Conservation (phyloP, 2,888 invertebrate species). For the Thera britannica region DNA sequence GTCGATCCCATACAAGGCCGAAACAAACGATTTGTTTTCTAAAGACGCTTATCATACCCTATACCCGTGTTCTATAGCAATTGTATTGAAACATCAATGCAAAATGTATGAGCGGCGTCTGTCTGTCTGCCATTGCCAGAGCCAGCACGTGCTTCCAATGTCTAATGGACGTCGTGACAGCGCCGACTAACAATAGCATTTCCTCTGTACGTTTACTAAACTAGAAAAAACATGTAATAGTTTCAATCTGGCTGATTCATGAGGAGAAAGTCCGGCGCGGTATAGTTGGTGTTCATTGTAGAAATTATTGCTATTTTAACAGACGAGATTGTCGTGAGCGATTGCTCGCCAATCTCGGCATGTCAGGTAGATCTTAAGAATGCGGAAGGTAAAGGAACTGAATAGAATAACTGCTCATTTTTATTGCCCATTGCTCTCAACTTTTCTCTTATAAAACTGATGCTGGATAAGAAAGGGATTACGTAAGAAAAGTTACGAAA, state of each 20-base stretch:
- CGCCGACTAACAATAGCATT: slow-evolving; percentile 22
- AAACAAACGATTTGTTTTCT: slow-evolving; percentile 35
- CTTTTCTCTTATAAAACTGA: neutral
- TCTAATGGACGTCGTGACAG: slow-evolving; percentile 31
- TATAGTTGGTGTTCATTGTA: slow-evolving; percentile 23
- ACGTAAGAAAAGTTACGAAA: neutral
- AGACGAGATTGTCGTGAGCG: slow-evolving; percentile 21
- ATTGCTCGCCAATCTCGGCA: slow-evolving; percentile 8
- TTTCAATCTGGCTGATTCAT: slow-evolving; percentile 28
- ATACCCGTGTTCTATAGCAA: slow-evolving; percentile 27
- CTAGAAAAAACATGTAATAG: slow-evolving; percentile 26
- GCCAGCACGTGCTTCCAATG: slow-evolving; percentile 44
- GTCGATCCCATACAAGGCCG: slow-evolving; percentile 27
- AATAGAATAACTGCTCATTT: neutral
- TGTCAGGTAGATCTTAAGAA: slow-evolving; percentile 16
- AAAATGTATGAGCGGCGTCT: slow-evolving; percentile 43
- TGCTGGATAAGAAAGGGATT: neutral
- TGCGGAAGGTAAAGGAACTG: slow-evolving; percentile 8
- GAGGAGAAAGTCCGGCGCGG: slow-evolving; percentile 38
- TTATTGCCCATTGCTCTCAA: neutral
- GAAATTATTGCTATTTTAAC: slow-evolving; percentile 26
- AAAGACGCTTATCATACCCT: slow-evolving; percentile 34
- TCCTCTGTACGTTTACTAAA: slow-evolving; percentile 15
- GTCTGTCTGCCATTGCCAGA: slow-evolving; percentile 43
- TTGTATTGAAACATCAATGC: slow-evolving; percentile 34